phyloP scores from a whole-genome alignment of 2,888 invertebrate genomes.

The Nemotelus pantherinus region DNA sequence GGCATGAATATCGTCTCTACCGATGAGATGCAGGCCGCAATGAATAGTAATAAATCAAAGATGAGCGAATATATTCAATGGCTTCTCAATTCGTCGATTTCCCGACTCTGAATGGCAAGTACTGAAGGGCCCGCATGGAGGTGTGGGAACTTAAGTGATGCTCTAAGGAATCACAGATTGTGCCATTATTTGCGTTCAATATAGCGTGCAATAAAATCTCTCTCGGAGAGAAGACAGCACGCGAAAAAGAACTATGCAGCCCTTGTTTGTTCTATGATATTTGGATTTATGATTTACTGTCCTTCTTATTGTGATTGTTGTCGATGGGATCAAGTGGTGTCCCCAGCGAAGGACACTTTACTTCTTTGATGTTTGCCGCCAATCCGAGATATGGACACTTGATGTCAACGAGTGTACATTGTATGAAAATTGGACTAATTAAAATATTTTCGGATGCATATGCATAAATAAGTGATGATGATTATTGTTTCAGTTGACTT shows the following conservation, averaged over 20 bases:
- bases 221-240: constrained; percentile 2
- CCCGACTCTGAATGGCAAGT: neutral
- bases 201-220: constrained; percentile 46
- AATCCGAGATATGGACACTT: constrained; percentile 33
- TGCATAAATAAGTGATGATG: neutral
- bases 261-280: constrained; percentile 21
- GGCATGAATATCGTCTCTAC: constrained; percentile 47
- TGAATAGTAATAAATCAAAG: constrained; percentile 49
- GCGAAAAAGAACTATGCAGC: constrained; percentile 18
- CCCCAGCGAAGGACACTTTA: constrained; percentile 32
- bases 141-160: constrained; percentile 43
- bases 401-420: constrained; percentile 10
- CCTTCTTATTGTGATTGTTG: constrained; percentile 27
- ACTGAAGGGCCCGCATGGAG: constrained; percentile 14
- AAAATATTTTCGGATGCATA: constrained; percentile 1
- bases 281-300: constrained; percentile 42
- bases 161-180: constrained; percentile 39
- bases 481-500: neutral
- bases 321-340: constrained; percentile 40
- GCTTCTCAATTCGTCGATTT: constrained; percentile 37
- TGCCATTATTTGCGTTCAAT: constrained; percentile 48
- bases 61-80: constrained; percentile 44
- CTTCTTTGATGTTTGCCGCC: constrained; percentile 48
- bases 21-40: constrained; percentile 42
- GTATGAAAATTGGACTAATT: constrained; percentile 39